Conservation (phyloP, 2,113 vertebrate genomes). For the Callaeas wilsoni region DNA sequence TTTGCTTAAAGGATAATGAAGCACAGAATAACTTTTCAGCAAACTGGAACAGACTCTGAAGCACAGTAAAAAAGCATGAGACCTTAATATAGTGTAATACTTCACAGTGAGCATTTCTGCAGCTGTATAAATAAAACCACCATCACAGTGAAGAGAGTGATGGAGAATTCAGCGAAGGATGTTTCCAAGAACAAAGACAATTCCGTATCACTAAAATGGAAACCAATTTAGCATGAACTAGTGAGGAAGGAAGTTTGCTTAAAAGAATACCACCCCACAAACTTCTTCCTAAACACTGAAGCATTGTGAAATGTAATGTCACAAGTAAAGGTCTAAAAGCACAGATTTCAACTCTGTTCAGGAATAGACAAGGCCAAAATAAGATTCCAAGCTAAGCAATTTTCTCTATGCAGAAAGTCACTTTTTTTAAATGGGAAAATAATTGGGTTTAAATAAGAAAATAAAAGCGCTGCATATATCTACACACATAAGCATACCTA, state of each 20-base stretch:
- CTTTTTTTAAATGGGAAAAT: neutral
- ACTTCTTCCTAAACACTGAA: neutral
- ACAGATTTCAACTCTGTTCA: neutral
- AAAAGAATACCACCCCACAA: neutral
- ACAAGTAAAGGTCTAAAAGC: neutral
- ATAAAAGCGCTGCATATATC: neutral
- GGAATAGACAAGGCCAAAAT: neutral
- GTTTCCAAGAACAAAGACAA: neutral
- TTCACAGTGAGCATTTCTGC: neutral
- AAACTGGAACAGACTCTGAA: neutral
- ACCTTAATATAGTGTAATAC: neutral
- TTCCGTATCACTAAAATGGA: neutral
- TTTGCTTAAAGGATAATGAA: neutral
- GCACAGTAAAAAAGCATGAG: neutral
- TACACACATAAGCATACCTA: neutral
- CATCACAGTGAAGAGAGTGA: neutral
- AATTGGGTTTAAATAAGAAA: neutral
- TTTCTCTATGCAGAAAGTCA: neutral
- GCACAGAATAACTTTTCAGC: neutral
- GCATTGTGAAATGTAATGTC: neutral
- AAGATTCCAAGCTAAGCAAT: neutral
- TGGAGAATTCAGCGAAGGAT: neutral
- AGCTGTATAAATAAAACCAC: neutral
- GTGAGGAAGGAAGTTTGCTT: neutral
- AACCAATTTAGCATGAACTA: neutral